A percentile compares a stretch with the other conserved stretches of the same genome.
phyloP scores from a whole-genome alignment of 1,140 invertebrate species.

The Hylaeus anthracinus region DNA sequence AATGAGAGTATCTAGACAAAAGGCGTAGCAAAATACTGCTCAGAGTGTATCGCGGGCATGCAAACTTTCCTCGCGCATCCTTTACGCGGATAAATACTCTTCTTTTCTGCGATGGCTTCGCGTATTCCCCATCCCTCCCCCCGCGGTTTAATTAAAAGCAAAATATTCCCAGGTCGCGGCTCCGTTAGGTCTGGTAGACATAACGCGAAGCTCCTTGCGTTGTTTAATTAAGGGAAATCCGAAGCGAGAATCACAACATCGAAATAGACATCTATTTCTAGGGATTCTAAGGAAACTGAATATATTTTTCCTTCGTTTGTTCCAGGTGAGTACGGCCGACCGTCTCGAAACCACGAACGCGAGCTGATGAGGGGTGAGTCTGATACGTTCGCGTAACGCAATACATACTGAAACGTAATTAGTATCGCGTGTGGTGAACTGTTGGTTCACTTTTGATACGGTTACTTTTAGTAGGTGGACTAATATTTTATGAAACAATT shows the following conservation, averaged over 20 bases:
- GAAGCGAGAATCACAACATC: neutral
- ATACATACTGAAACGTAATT: too few species aligned
- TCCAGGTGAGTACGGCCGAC: conserved; percentile 62
- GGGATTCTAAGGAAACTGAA: neutral
- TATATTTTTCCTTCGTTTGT: conserved; percentile 40
- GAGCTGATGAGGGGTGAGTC: neutral
- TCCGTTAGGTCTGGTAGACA: neutral
- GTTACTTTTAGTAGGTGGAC: too few species aligned
- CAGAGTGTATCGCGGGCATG: neutral
- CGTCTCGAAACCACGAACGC: neutral
- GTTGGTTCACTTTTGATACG: too few species aligned
- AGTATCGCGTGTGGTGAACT: too few species aligned
- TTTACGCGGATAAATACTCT: neutral
- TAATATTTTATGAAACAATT: too few species aligned
- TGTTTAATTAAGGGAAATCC: conserved; percentile 11
- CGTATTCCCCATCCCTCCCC: neutral
- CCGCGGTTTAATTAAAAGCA: conserved; percentile 14
- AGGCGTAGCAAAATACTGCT: conserved; percentile 15
- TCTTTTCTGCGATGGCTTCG: neutral
- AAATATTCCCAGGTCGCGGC: neutral
- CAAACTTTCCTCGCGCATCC: neutral
- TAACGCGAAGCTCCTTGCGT: neutral
- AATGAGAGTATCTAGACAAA: conserved; percentile 41
- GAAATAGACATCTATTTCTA: neutral
- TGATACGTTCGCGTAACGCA: neutral